A percentile compares a stretch with the other conserved stretches of the same genome.
phyloP scores from a whole-genome alignment of 2,113 vertebrate species.

The Ictalurus furcatus region DNA sequence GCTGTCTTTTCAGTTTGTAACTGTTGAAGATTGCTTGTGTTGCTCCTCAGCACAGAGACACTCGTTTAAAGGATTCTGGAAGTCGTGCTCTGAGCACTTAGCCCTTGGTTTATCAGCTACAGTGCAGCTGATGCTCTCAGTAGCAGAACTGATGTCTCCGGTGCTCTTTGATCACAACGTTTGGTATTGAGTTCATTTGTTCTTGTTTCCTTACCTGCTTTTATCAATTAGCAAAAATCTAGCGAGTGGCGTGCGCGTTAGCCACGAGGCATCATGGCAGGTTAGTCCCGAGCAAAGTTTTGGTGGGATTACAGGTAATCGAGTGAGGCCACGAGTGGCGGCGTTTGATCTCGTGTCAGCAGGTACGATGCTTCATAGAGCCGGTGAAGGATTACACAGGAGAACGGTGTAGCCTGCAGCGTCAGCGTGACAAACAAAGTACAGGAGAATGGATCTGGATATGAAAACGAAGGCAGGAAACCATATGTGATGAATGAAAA shows the following conservation, averaged over 20 bases:
- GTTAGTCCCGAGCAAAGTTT: constrained; percentile 59
- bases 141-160: neutral
- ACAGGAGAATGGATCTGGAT: neutral
- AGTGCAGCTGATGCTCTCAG: neutral
- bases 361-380: constrained; percentile 28
- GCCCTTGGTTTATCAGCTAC: neutral
- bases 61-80: neutral
- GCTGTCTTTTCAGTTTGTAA: neutral
- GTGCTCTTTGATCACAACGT: neutral
- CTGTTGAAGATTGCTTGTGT: neutral
- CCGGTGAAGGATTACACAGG: constrained; percentile 27
- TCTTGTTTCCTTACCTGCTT: neutral
- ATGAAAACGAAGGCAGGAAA: neutral
- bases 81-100: neutral
- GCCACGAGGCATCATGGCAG: constrained; percentile 46
- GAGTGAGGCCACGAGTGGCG: constrained; percentile 47
- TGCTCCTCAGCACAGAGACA: neutral
- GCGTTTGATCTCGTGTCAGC: constrained; percentile 54
- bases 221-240: neutral
- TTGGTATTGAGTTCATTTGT: neutral
- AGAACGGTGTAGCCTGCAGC: neutral
- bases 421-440: neutral
- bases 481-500: too few species aligned
- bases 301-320: constrained; percentile 67
- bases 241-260: neutral